Evolutionary conservation across 2,113 vertebrate genomes (phyloP).

Genomic region (Accipiter cooperii): DNA sequence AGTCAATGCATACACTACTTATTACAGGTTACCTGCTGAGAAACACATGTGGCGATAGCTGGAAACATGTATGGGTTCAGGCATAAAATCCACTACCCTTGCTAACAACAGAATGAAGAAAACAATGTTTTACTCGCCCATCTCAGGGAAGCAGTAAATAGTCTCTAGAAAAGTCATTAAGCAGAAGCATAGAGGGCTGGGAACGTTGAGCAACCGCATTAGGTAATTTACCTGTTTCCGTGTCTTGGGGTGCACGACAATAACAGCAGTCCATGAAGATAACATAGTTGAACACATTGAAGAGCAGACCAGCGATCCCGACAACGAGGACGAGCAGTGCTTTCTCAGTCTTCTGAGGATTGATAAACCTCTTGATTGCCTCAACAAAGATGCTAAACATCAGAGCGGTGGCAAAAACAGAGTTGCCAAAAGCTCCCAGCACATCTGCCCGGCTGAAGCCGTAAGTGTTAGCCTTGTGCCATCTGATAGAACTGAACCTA

Average conservation of each 20-base stretch:
- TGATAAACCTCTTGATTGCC: slow-evolving; percentile 68
- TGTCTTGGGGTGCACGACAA: background rate
- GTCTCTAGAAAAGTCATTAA: background rate
- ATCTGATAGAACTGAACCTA: slow-evolving; percentile 37
- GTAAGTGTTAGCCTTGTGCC: slow-evolving; percentile 62
- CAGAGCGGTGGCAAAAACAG: slow-evolving; percentile 72
- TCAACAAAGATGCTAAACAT: slow-evolving; percentile 76
- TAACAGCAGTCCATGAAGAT: slow-evolving; percentile 79
- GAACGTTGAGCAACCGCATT: background rate
- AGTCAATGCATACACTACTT: background rate
- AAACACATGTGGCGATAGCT: background rate
- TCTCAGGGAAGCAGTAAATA: background rate
- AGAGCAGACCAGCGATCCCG: slow-evolving; percentile 61
- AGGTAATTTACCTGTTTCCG: slow-evolving; percentile 63
- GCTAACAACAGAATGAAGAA: background rate
- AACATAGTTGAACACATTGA: slow-evolving; percentile 71
- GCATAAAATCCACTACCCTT: background rate
- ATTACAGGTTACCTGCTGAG: background rate
- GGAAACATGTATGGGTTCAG: background rate
- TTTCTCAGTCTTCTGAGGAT: slow-evolving; percentile 69
- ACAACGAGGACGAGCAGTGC: slow-evolving; percentile 59
- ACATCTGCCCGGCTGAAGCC: slow-evolving; percentile 75
- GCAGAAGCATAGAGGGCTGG: background rate
- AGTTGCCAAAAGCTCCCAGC: slow-evolving; percentile 76
- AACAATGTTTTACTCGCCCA: fast-evolving